Base-by-base conservation (phyloP, 2,888 invertebrate species). In the Drepana falcataria region DNA sequence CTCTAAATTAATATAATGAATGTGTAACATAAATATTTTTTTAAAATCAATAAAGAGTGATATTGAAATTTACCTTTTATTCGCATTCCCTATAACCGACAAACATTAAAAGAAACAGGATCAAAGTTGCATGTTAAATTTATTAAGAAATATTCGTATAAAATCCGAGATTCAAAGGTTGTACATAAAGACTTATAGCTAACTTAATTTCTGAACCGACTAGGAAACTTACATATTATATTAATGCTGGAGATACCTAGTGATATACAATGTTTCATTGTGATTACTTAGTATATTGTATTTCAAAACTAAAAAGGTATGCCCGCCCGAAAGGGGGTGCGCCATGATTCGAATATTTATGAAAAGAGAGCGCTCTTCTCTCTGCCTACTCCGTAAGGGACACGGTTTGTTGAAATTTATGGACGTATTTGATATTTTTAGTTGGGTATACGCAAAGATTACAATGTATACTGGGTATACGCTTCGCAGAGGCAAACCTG, bases 11-110 rank as follows among this genome's bases (percentile, higher is more conserved):
- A 72, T 77, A 65, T 83, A 83, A 86, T 85, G 85, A 86, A 88
- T 88, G 87, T 89, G 86, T 88, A 85, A 86, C 87, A 90, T 83
- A 85, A 86, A 85, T 91, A 91, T 91, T 91, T 90, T 91, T 91
- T 87, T 90, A 88, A 89, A 87, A 87, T 83, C 84, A 91, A 87
- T 90, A 91, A 91, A 90, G 89, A 90, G 90, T 90, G 90, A 91
- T 89, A 90, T 85, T 87, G 74, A 87, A 66, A 67, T 53, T 52
- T 52, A 59, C 58, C 59, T 73, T 64, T 74, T 67, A 74, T 79
- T 77, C 53, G 58, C 55, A 55, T 49, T 41, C 52, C 44, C 48
- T 7, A 34, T 40, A 9, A 35, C 37, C 34, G 9, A n/a, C 9
- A 44, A 44, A 35, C 35, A 35, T 48, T 34, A 55, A 52, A 52